Percentiles rank a stretch among this genome's conserved stretches.
Evolutionary conservation across 1,140 invertebrate genomes (phyloP).

Genomic region (Drosophila carrolli): DNA sequence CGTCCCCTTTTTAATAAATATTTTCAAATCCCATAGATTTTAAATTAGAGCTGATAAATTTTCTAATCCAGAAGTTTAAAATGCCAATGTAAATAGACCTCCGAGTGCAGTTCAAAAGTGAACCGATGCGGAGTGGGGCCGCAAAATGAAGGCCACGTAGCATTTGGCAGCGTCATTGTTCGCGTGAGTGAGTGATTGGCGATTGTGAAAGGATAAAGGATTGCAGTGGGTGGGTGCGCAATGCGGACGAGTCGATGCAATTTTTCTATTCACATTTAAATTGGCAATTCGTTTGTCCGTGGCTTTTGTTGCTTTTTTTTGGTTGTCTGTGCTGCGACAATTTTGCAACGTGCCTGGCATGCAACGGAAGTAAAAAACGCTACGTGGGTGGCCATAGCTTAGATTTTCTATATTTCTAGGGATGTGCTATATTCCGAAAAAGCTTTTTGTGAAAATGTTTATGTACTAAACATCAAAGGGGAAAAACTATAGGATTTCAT

Average conservation of each 20-base stretch:
- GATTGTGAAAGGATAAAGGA: slow-evolving; percentile 70
- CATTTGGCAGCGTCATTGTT: slow-evolving; percentile 51
- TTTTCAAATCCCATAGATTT: not conserved
- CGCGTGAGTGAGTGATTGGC: slow-evolving; percentile 68
- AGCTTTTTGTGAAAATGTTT: too few relatives aligned
- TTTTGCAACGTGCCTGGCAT: slow-evolving; percentile 81
- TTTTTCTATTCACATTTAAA: slow-evolving; percentile 83
- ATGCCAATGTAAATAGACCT: not conserved
- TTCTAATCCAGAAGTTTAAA: not conserved
- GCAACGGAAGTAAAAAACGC: slow-evolving; percentile 71
- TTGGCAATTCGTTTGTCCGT: slow-evolving; percentile 78
- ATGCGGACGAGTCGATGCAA: slow-evolving; percentile 53
- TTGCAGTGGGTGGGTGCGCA: slow-evolving; percentile 16
- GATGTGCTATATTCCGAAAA: not conserved
- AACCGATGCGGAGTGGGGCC: slow-evolving; percentile 1
- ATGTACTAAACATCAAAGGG: too few relatives aligned
- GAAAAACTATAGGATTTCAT: too few relatives aligned
- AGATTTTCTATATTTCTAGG: not conserved
- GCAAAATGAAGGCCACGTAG: slow-evolving; percentile 27
- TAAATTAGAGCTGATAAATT: not conserved
- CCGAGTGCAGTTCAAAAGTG: not conserved
- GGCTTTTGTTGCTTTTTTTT: slow-evolving; percentile 57
- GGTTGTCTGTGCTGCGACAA: slow-evolving; percentile 67
- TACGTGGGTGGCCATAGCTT: slow-evolving; percentile 65
- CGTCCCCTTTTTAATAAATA: not conserved